phyloP scores from a whole-genome alignment of 2,888 invertebrate species.

The Andrena hattorfiana region DNA sequence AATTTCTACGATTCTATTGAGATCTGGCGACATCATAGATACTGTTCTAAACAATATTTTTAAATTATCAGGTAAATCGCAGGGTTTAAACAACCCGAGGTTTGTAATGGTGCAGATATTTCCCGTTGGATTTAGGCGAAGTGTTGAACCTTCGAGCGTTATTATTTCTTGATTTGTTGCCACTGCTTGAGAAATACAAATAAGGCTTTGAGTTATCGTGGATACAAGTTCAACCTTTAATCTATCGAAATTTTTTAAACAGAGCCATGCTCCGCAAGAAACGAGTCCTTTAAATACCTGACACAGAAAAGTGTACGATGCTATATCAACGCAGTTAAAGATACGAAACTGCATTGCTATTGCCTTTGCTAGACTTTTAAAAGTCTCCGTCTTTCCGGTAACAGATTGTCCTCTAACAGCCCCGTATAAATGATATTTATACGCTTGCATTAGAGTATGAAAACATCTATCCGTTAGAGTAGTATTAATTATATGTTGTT shows the following conservation, averaged over 20 bases:
- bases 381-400: conserved; percentile 87
- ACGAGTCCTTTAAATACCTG: conserved; percentile 87
- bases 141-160: conserved; percentile 85
- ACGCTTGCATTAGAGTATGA: conserved; percentile 87
- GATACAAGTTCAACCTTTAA: conserved; percentile 86
- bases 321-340: conserved; percentile 87
- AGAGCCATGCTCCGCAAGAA: conserved; percentile 87
- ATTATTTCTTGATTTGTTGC: conserved; percentile 82
- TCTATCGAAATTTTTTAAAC: conserved; percentile 87
- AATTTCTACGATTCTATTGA: conserved; percentile 87
- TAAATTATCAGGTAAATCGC: conserved; percentile 87
- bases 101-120: conserved; percentile 88
- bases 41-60: conserved; percentile 87
- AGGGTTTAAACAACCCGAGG: conserved; percentile 83
- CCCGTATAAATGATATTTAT: conserved; percentile 87
- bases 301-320: conserved; percentile 86
- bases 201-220: conserved; percentile 86
- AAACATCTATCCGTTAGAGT: conserved; percentile 86
- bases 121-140: conserved; percentile 86
- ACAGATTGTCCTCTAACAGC: conserved; percentile 85
- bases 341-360: conserved; percentile 87
- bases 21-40: conserved; percentile 88
- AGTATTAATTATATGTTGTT: conserved; percentile 84
- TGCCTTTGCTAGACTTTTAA: conserved; percentile 87
- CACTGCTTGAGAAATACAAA: conserved; percentile 85